A percentile compares a stretch with the other conserved stretches of the same genome.
Evolutionary conservation across 2,797 vertebrate genomes (phyloP).

Genomic region (Sebastes jordani): DNA sequence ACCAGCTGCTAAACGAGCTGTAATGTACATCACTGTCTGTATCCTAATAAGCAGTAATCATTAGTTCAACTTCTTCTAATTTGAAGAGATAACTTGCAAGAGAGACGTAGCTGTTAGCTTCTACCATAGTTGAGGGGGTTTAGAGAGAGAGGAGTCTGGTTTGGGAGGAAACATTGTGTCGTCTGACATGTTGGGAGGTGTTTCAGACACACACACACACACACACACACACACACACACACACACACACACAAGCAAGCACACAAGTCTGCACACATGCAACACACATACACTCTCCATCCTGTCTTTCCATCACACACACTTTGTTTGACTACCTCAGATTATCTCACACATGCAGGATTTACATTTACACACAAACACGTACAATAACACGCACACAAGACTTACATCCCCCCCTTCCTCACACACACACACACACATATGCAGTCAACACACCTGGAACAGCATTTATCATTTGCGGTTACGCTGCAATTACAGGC

Average conservation of each 20-base stretch:
- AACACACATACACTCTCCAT: background rate
- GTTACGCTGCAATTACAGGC: conserved; percentile 73
- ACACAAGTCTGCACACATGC: background rate
- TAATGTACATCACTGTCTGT: background rate
- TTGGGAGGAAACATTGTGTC: background rate
- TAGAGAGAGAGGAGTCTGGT: background rate
- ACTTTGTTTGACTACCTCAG: background rate
- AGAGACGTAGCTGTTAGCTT: background rate
- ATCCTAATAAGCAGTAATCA: too few relatives aligned
- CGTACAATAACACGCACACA: background rate
- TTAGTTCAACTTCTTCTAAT: background rate
- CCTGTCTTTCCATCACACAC: background rate
- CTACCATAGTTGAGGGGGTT: background rate
- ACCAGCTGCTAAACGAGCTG: too few relatives aligned
- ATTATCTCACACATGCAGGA: background rate
- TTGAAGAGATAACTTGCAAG: background rate
- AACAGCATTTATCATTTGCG: conserved; percentile 69
- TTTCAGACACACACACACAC: conserved; percentile 9
- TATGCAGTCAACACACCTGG: conserved; percentile 66
- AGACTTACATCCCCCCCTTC: too few relatives aligned
- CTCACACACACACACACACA: background rate
- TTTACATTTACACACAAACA: background rate
- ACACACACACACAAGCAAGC: background rate
- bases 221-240: too few relatives aligned
- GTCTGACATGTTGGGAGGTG: conserved; percentile 56